Base-by-base conservation (phyloP, 2,888 invertebrate species). In the Dynastes maya region DNA sequence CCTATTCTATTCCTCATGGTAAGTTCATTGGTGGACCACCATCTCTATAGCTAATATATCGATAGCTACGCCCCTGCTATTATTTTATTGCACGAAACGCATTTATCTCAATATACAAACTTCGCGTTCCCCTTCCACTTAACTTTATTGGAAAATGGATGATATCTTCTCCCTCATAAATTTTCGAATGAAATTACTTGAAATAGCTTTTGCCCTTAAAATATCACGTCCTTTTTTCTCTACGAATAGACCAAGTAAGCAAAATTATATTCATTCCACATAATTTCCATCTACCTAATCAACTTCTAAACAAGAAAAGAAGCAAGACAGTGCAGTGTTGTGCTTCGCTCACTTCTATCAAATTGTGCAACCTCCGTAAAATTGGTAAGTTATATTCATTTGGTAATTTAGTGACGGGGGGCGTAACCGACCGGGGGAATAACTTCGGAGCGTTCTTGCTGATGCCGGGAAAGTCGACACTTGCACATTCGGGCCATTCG, bases 301-400 rank as follows among this genome's bases (percentile, higher is more conserved):
- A 51, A 29, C n/a, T 4, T 32, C 27, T 8, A 29, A 32, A 27
- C 8, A 65, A 40, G 53, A 71, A 71, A 8, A 51, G n/a, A 58
- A 58, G 32, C 32, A 32, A 37, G 71, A 37, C 40, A 16, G 55
- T 22, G 27, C 3, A 11, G 13, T 27, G 6, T 58, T 58, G 55
- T 58, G 53, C 37, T 37, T 58, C 27, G 55, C 29, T 40, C n/a
- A 51, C 53, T 80, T 80, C 80, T 78, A 82, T 82, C 81, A 81
- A 82, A 82, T 82, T 80, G 81, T 82, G 80, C 81, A 80, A 81
- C 80, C 82, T 71, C 80, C 82, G 80, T 81, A 80, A 82, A 82
- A 82, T 80, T 82, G 80, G 78, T 82, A 80, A 82, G 81, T 82
- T 82, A 82, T 81, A 79, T 82, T 81, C 78, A 81, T 81, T 79